These are phyloP conservation scores for Scolopax mira DNA, from an alignment of 2,113 vertebrate species.

Conservation along the genomic window DNA sequence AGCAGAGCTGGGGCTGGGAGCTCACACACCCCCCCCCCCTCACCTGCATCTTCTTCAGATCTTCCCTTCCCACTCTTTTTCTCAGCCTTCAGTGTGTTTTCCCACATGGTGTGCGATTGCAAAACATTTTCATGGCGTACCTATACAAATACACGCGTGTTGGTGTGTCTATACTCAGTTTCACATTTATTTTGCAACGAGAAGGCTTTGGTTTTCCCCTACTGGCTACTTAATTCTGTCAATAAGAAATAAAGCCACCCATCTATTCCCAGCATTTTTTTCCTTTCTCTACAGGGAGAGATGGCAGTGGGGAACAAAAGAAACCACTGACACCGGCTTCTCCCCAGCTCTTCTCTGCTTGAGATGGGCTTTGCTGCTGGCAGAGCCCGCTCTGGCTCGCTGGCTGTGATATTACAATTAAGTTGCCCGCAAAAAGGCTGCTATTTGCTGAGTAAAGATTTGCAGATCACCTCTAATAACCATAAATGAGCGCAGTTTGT, in stretches of 20 bases:
- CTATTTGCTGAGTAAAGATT: background rate
- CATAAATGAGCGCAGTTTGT: background rate
- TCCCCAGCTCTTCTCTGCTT: background rate
- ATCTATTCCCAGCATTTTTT: background rate
- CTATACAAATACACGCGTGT: rapidly evolving
- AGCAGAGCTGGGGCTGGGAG: background rate
- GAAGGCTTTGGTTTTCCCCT: background rate
- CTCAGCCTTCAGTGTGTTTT: rapidly evolving
- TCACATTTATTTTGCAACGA: background rate
- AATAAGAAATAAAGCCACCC: background rate
- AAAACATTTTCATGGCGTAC: rapidly evolving
- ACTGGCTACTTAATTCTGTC: background rate
- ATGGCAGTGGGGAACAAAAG: background rate
- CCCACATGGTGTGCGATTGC: rapidly evolving
- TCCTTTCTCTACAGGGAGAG: background rate
- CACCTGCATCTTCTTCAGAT: background rate
- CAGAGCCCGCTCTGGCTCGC: background rate
- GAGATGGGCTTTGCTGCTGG: background rate
- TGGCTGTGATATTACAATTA: background rate
- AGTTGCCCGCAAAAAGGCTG: background rate
- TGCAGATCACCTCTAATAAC: background rate
- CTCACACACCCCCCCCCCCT: background rate
- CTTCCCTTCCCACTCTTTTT: background rate
- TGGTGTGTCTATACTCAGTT: too few relatives aligned
- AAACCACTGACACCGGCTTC: rapidly evolving